phyloP scores from a whole-genome alignment of 2,888 invertebrate species.

The Eupithecia inturbata region DNA sequence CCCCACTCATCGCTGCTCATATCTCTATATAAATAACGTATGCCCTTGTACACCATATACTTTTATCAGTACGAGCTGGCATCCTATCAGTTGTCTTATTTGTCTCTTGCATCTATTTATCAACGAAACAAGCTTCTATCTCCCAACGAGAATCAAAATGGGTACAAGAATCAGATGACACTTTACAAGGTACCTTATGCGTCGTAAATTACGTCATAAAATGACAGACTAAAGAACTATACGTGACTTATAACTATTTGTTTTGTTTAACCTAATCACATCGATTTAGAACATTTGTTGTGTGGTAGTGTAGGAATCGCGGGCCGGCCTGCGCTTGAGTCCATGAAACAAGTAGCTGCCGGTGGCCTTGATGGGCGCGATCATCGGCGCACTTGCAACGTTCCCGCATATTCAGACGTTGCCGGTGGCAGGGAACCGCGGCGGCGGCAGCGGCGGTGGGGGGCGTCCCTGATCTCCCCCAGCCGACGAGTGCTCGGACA shows the following conservation, averaged over 20 bases:
- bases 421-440: constrained; percentile 89
- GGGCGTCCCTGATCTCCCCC: constrained; percentile 88
- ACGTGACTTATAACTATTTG: constrained; percentile 79
- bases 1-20: neutral
- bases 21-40: neutral
- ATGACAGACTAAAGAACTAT: constrained; percentile 81
- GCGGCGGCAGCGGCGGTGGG: constrained; percentile 92
- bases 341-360: constrained; percentile 88
- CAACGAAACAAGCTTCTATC: constrained; percentile 28
- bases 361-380: constrained; percentile 86
- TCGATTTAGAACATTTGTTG: constrained; percentile 84
- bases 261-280: constrained; percentile 80
- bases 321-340: constrained; percentile 82
- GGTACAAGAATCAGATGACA: constrained; percentile 77
- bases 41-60: neutral
- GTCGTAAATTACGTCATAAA: constrained; percentile 78
- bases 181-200: constrained; percentile 76
- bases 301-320: constrained; percentile 78
- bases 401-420: constrained; percentile 91
- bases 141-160: constrained; percentile 71
- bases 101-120: constrained; percentile 20
- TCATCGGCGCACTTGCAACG: constrained; percentile 85
- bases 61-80: constrained; percentile 40
- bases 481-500: constrained; percentile 94
- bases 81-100: constrained; percentile 24